A percentile compares a stretch with the other conserved stretches of the same genome.
phyloP scores from a whole-genome alignment of 2,113 vertebrate genomes.

The Eurystomus gularis region DNA sequence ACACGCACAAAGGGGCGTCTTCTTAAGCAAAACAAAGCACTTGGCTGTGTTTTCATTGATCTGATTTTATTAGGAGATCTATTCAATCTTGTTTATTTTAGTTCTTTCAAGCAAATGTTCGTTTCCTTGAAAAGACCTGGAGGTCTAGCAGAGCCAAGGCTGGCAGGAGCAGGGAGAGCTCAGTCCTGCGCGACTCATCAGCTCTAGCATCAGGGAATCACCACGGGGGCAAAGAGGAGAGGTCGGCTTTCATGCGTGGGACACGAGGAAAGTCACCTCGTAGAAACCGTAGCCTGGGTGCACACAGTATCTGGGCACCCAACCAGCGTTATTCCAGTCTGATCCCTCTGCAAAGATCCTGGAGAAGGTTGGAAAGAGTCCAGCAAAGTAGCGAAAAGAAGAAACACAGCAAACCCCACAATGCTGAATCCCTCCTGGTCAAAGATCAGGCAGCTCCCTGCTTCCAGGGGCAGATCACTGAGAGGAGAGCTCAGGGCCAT shows the following conservation, averaged over 20 bases:
- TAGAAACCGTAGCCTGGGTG: neutral
- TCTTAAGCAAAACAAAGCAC: conserved; percentile 18
- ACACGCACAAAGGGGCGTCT: neutral
- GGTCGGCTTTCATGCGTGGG: neutral
- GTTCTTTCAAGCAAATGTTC: neutral
- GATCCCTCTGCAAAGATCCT: neutral
- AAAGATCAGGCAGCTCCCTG: neutral
- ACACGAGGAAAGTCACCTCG: neutral
- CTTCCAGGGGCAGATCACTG: neutral
- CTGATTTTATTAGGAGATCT: neutral
- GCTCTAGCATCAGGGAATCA: neutral
- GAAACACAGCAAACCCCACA: neutral
- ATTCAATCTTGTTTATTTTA: neutral
- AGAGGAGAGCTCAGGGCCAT: neutral
- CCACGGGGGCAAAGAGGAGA: neutral
- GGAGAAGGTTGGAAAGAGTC: neutral
- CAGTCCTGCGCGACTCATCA: fast-evolving
- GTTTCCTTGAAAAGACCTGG: conserved; percentile 13
- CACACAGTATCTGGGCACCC: neutral
- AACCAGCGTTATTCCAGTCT: neutral
- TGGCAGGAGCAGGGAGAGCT: neutral
- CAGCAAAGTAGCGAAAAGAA: neutral
- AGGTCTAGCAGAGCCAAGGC: neutral
- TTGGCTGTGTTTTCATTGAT: conserved; percentile 6
- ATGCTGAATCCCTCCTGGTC: neutral